phyloP scores from a whole-genome alignment of 2,113 vertebrate genomes.

The Todiramphus saurophagus region DNA sequence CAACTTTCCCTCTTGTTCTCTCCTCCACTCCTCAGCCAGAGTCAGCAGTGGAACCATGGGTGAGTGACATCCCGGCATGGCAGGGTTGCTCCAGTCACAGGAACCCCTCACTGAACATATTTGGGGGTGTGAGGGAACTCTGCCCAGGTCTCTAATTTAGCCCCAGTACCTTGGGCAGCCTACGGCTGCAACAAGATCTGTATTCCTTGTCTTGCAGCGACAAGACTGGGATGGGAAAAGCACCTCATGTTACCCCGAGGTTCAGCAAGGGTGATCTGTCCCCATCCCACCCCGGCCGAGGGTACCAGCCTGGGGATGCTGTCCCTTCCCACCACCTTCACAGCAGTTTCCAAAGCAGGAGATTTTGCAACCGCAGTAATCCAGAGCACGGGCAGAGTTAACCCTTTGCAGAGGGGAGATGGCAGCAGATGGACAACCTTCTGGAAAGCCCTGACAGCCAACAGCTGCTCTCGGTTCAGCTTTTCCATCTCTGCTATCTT shows the following conservation, averaged over 20 bases:
- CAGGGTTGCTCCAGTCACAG: rapidly evolving
- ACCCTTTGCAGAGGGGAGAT: neutral
- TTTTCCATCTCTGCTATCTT: neutral
- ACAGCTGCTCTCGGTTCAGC: neutral
- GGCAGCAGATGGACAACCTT: neutral
- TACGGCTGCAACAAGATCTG: rapidly evolving
- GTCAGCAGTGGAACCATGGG: neutral
- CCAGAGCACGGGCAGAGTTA: neutral
- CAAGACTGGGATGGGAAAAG: neutral
- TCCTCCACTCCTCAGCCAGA: neutral
- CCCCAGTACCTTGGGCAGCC: neutral
- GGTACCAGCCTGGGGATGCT: neutral
- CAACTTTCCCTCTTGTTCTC: neutral
- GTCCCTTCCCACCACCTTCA: neutral
- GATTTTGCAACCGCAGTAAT: neutral
- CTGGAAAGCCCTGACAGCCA: neutral
- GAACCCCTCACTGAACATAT: rapidly evolving
- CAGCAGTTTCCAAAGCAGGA: neutral
- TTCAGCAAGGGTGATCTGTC: neutral
- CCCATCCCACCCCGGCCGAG: neutral
- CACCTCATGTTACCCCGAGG: neutral
- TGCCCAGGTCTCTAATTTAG: neutral
- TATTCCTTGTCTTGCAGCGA: neutral
- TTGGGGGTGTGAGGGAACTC: neutral
- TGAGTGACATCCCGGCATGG: neutral